Conservation (phyloP, 1,140 invertebrate species). For the Eurosta solidaginis region DNA sequence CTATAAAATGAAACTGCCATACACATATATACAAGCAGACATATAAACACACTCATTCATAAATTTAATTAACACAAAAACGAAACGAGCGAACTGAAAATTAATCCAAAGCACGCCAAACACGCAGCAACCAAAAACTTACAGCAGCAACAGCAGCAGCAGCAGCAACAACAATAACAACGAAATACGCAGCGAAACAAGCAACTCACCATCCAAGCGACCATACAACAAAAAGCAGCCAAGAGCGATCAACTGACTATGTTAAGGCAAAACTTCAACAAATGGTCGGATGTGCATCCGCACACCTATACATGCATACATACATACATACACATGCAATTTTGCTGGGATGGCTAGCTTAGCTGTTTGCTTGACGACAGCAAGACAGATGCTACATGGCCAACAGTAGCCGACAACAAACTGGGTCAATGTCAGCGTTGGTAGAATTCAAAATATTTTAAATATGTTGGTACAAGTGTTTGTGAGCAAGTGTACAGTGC, state of each 20-base stretch:
- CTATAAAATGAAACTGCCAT: not conserved
- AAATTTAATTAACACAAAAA: slow-evolving; percentile 21
- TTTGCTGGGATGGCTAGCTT: not conserved
- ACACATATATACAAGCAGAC: not conserved
- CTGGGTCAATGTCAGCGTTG: slow-evolving; percentile 10
- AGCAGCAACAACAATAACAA: not conserved
- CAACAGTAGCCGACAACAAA: not conserved
- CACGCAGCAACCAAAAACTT: not conserved
- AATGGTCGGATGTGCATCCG: not conserved
- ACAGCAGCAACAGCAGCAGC: not conserved
- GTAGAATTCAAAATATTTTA: not conserved
- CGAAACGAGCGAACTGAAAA: not conserved
- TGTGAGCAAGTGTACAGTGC: too few species aligned
- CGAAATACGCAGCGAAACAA: too few species aligned
- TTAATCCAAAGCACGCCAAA: slow-evolving; percentile 9
- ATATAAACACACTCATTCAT: not conserved
- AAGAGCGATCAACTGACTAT: not conserved
- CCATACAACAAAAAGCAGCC: not conserved
- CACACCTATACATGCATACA: not conserved
- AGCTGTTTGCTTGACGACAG: too few species aligned
- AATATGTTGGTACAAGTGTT: too few species aligned
- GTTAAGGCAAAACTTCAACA: not conserved
- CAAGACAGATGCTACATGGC: not conserved
- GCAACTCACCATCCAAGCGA: not conserved
- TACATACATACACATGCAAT: not conserved